These are phyloP conservation scores for Colletes latitarsis DNA, from an alignment of 1,140 invertebrate genomes.

Conservation along the genomic window DNA sequence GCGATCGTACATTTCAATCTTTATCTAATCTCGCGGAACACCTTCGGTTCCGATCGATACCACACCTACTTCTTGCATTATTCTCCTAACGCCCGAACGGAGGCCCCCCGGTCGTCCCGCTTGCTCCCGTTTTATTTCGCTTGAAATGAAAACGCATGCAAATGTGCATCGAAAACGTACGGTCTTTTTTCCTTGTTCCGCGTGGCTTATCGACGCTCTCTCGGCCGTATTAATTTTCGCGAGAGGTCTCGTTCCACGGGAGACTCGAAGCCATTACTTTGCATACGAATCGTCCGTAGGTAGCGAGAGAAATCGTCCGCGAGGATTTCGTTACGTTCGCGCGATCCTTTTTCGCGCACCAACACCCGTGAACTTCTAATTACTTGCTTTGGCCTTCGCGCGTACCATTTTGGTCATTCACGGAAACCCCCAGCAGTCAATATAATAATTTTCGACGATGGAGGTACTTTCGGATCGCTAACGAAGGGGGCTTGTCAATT, in stretches of 20 bases:
- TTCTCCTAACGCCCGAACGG: background rate
- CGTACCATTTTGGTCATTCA: background rate
- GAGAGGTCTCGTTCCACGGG: background rate
- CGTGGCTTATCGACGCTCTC: conserved; percentile 22
- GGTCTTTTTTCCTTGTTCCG: conserved; percentile 28
- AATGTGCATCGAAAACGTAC: conserved; percentile 14
- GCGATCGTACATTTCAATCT: conserved; percentile 23
- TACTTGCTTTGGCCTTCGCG: conserved; percentile 14
- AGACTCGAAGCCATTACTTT: conserved; percentile 48
- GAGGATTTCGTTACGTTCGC: conserved; percentile 8
- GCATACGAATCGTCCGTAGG: conserved; percentile 54
- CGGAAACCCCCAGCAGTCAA: too few relatives aligned
- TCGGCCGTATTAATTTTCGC: conserved; percentile 54
- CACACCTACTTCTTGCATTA: conserved; percentile 21
- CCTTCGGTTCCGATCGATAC: conserved; percentile 21
- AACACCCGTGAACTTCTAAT: conserved; percentile 49
- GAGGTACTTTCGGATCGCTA: background rate
- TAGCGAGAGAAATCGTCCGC: conserved; percentile 37
- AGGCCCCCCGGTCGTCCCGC: background rate
- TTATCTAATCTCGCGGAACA: conserved; percentile 37
- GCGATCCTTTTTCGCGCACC: background rate
- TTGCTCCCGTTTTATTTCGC: background rate
- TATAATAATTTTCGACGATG: background rate
- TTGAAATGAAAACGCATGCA: conserved; percentile 50
- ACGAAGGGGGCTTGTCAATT: background rate